Percentiles rank a stretch among this genome's conserved stretches.
These are phyloP conservation scores for Pachyrhynchus sulphureomaculatus DNA, from an alignment of 1,140 invertebrate genomes.

Conservation along the genomic window DNA sequence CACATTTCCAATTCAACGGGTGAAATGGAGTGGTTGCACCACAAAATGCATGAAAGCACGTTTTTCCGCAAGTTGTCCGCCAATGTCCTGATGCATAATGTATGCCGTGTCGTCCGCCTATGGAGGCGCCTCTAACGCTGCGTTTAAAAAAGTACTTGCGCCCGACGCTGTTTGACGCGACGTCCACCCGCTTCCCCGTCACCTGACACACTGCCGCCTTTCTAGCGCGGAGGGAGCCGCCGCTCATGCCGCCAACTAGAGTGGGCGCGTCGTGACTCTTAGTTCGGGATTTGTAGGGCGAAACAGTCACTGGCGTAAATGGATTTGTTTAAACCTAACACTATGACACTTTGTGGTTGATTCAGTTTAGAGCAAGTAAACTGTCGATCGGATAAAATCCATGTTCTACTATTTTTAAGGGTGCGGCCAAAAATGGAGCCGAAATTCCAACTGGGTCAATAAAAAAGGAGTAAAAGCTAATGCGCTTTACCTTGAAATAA, in stretches of 20 bases:
- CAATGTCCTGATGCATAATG: conserved; percentile 16
- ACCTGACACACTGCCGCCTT: conserved; percentile 25
- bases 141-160: conserved; percentile 15
- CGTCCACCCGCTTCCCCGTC: conserved; percentile 14
- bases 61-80: background rate
- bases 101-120: conserved; percentile 5
- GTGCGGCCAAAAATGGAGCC: too few relatives aligned
- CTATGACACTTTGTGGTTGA: background rate
- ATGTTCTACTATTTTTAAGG: too few relatives aligned
- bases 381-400: too few relatives aligned
- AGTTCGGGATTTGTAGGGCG: conserved; percentile 1
- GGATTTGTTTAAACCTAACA: background rate
- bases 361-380: too few relatives aligned
- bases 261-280: conserved; percentile 14
- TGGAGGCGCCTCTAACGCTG: conserved; percentile 1
- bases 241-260: conserved; percentile 17
- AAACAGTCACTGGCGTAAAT: conserved; percentile 7
- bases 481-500: too few relatives aligned
- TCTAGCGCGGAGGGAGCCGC: conserved; percentile 19
- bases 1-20: too few relatives aligned
- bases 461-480: too few relatives aligned
- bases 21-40: too few relatives aligned
- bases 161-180: conserved; percentile 2
- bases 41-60: too few relatives aligned
- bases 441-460: too few relatives aligned